These are phyloP conservation scores for Chrysocyon brachyurus DNA, from an alignment of 2,797 vertebrate genomes.

Conservation along the genomic window DNA sequence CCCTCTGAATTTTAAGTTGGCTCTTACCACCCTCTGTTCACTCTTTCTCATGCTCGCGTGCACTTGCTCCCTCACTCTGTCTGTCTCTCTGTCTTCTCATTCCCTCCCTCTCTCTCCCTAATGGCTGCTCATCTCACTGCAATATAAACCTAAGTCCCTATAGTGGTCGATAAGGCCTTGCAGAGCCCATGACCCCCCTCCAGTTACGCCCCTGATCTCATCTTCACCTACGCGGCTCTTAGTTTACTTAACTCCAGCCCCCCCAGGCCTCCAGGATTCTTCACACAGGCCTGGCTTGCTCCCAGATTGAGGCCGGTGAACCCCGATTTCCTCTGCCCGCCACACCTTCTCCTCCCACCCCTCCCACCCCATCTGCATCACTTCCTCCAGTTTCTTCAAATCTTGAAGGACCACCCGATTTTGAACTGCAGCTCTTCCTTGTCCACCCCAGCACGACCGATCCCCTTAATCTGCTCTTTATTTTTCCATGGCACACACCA, in stretches of 20 bases:
- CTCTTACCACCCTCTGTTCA: not conserved
- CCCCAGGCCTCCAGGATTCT: not conserved
- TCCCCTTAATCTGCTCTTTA: not conserved
- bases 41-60: not conserved
- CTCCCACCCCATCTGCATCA: not conserved
- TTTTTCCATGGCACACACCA: not conserved
- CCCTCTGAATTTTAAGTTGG: conserved; percentile 16
- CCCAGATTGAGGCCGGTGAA: not conserved
- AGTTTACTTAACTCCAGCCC: not conserved
- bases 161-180: not conserved
- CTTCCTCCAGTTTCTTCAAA: not conserved
- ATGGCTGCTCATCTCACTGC: not conserved
- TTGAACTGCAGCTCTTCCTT: too few species aligned
- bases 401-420: too few species aligned
- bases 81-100: too few species aligned
- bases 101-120: not conserved
- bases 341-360: not conserved
- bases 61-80: accelerated
- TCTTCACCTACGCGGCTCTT: not conserved
- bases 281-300: not conserved
- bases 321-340: not conserved
- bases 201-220: not conserved
- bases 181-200: accelerated
- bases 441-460: not conserved
- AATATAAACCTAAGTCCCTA: not conserved